These are phyloP conservation scores for Cheiracanthium punctorium DNA, from an alignment of 2,888 invertebrate species.

Conservation along the genomic window DNA sequence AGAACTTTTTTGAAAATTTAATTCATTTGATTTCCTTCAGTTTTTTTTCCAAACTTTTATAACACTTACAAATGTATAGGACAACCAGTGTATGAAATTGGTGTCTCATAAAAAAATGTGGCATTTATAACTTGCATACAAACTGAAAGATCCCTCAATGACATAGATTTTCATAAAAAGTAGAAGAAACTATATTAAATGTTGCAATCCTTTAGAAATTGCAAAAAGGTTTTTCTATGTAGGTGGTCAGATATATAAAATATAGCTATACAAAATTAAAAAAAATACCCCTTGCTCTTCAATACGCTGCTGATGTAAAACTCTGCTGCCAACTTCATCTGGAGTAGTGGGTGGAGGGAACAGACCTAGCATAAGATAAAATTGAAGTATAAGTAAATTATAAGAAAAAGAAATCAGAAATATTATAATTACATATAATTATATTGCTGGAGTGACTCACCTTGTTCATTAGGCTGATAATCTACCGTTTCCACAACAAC, in stretches of 20 bases:
- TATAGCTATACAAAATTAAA: neutral
- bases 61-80: too few species aligned
- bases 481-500: conserved; percentile 99
- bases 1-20: too few species aligned
- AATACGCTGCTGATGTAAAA: conserved; percentile 85
- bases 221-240: neutral
- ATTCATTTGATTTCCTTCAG: too few species aligned
- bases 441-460: conserved; percentile 77
- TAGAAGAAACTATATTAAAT: too few species aligned
- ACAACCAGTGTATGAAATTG: too few species aligned
- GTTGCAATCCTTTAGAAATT: neutral
- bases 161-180: too few species aligned
- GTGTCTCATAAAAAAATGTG: too few species aligned
- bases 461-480: conserved; percentile 96
- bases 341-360: conserved; percentile 98
- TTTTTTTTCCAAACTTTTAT: too few species aligned
- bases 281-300: conserved; percentile 71
- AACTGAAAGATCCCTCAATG: too few species aligned
- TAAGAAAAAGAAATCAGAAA: neutral
- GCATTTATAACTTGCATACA: too few species aligned
- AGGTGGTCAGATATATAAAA: neutral
- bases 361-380: conserved; percentile 78
- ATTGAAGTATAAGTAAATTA: neutral
- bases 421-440: neutral
- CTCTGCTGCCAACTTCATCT: conserved; percentile 95